Percentiles rank a stretch among this genome's conserved stretches.
These are phyloP conservation scores for Philaethria dido DNA, from an alignment of 2,888 invertebrate species.

Conservation along the genomic window DNA sequence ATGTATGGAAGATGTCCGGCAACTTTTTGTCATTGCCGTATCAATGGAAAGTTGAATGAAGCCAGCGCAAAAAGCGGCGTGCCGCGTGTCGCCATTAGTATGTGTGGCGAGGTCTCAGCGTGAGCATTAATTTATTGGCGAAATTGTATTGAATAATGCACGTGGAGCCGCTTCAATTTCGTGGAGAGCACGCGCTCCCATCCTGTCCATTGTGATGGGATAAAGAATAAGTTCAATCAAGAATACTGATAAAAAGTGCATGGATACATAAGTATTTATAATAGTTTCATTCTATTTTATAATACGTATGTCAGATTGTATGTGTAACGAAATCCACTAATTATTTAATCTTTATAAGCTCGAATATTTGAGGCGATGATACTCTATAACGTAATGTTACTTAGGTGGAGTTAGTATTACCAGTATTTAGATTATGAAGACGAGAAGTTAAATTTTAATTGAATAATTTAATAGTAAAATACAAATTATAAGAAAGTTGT, in stretches of 20 bases:
- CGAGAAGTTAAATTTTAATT: background rate
- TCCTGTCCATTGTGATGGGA: constrained; percentile 54
- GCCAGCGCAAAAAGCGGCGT: constrained; percentile 66
- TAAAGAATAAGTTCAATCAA: constrained; percentile 17
- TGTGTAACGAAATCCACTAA: too few relatives aligned
- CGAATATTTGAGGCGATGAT: too few relatives aligned
- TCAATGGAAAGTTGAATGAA: constrained; percentile 80
- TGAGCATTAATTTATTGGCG: constrained; percentile 81
- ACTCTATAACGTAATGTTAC: background rate
- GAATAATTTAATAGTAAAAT: background rate
- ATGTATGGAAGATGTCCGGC: constrained; percentile 50
- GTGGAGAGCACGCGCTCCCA: constrained; percentile 69
- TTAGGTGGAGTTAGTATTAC: background rate
- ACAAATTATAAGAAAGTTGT: too few relatives aligned
- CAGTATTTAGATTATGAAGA: background rate
- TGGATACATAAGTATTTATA: background rate
- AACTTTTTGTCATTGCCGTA: constrained; percentile 68
- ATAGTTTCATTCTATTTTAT: background rate
- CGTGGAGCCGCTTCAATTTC: constrained; percentile 53
- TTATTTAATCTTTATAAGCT: too few relatives aligned
- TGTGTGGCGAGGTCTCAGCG: constrained; percentile 72
- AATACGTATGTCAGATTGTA: background rate
- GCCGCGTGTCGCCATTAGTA: constrained; percentile 81
- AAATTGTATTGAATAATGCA: constrained; percentile 77
- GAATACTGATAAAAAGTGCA: constrained; percentile 1